These are phyloP conservation scores for Fukomys damarensis DNA, from an alignment of 2,113 vertebrate genomes.

Conservation along the genomic window DNA sequence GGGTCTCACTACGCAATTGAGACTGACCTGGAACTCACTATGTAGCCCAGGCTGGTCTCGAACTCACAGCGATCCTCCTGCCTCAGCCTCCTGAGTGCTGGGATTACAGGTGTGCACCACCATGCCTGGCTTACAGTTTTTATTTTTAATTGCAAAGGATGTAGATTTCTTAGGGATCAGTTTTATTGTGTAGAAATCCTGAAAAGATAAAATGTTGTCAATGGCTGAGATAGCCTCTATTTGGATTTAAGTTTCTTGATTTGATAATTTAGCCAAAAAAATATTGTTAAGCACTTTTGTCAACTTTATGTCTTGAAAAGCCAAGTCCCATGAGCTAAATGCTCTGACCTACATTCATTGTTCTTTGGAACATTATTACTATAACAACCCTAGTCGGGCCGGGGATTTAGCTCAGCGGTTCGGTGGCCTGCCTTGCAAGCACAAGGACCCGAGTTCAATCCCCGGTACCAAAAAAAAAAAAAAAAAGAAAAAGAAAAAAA, in stretches of 20 bases:
- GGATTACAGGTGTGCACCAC: too few species aligned
- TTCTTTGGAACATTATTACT: neutral
- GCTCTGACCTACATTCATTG: constrained; percentile 24
- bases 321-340: neutral
- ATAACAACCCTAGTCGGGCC: neutral
- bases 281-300: neutral
- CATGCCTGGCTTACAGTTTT: too few species aligned
- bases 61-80: too few species aligned
- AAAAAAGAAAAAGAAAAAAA: too few species aligned
- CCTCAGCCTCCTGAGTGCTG: too few species aligned
- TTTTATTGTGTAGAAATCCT: constrained; percentile 19
- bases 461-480: too few species aligned
- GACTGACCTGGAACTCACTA: too few species aligned
- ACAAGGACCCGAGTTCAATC: too few species aligned
- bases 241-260: neutral
- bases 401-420: too few species aligned
- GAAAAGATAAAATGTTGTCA: neutral
- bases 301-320: neutral
- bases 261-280: neutral
- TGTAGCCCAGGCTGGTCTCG: too few species aligned
- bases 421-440: too few species aligned
- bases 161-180: constrained; percentile 9
- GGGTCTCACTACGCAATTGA: too few species aligned
- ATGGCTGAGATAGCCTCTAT: neutral
- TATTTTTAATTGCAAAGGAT: constrained; percentile 5